phyloP scores from a whole-genome alignment of 2,888 invertebrate genomes.

The Campaea margaritaria region DNA sequence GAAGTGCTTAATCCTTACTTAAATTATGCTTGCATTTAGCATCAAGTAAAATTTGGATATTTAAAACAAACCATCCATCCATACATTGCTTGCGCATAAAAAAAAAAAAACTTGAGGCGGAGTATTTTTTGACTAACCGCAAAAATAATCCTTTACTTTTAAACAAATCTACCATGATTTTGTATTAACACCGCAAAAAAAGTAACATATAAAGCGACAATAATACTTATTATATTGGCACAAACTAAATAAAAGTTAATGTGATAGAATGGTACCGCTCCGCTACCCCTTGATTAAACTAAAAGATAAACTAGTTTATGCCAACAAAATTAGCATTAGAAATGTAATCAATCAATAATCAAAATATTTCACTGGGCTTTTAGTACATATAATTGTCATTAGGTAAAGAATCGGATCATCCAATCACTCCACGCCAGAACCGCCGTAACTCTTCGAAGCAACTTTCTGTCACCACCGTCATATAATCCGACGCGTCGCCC shows the following conservation, averaged over 20 bases:
- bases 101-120: conserved; percentile 14
- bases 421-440: conserved; percentile 70
- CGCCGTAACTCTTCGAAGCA: conserved; percentile 77
- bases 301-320: too few species aligned
- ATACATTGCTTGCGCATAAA: conserved; percentile 8
- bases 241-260: background rate
- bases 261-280: too few species aligned
- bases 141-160: conserved; percentile 29
- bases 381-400: conserved; percentile 1
- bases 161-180: background rate
- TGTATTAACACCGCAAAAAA: background rate
- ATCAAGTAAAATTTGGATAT: background rate
- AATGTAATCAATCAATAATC: background rate
- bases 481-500: conserved; percentile 80
- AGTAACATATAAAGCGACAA: background rate
- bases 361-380: background rate
- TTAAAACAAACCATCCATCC: too few species aligned
- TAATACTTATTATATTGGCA: background rate
- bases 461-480: conserved; percentile 81
- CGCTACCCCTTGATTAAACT: background rate
- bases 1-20: background rate
- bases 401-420: conserved; percentile 49
- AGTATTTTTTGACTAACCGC: conserved; percentile 33
- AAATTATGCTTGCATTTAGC: conserved; percentile 7
- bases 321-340: background rate